Percentiles rank a stretch among this genome's conserved stretches.
phyloP scores from a whole-genome alignment of 2,113 vertebrate species.

The Corynorhinus townsendii region DNA sequence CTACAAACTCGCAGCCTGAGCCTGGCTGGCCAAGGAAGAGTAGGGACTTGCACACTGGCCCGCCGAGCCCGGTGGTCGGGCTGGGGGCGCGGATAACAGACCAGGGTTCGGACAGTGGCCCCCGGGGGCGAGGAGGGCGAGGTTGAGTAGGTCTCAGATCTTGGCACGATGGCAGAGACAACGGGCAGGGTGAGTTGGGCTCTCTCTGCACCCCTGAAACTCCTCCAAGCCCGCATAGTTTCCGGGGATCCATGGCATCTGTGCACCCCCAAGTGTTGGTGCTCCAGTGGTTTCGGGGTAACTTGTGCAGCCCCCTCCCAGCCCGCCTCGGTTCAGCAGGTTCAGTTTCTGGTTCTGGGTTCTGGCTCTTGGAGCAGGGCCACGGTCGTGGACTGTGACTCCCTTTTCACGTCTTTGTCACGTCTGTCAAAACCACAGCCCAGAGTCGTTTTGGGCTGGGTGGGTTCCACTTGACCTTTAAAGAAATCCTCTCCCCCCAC shows the following conservation, averaged over 20 bases:
- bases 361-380: neutral
- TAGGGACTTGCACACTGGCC: neutral
- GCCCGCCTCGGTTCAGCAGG: accelerated
- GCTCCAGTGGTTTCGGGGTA: neutral
- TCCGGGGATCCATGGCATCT: neutral
- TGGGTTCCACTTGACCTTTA: neutral
- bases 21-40: accelerated
- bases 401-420: neutral
- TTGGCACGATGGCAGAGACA: too few relatives aligned
- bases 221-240: neutral
- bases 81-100: neutral
- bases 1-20: neutral
- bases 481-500: neutral
- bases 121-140: accelerated
- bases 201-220: neutral
- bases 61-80: accelerated
- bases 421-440: neutral
- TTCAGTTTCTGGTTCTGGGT: neutral
- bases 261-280: neutral
- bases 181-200: neutral
- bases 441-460: too few relatives aligned
- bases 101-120: accelerated
- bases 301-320: too few relatives aligned
- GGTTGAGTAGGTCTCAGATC: neutral
- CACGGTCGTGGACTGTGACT: neutral